Evolutionary conservation across 1,140 invertebrate species (phyloP), one percentile per base, ranked within the genome.

Genomic region (Sweltsa coloradensis): DNA sequence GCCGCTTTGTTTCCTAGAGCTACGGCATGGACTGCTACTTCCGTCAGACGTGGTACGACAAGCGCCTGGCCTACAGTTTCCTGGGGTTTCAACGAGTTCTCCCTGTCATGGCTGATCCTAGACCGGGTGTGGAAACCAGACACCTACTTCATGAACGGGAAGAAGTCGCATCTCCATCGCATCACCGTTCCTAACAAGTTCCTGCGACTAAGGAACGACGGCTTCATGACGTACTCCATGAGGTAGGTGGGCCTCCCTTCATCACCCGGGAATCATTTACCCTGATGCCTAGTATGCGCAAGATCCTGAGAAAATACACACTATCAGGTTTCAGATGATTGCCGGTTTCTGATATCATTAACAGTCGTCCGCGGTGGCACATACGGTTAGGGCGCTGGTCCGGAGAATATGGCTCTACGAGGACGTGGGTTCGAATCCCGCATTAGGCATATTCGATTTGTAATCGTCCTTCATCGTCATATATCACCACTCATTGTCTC

Each of bases 1-100:
- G n/a, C n/a, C n/a, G n/a, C n/a, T n/a, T n/a, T n/a, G n/a, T n/a
- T n/a, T n/a, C n/a, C 13, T 54, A 78, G 75, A 61, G 67, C 16
- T 79, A 76, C 57, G 70, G 69, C 11, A 73, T 79, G 67, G 75
- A 79, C 53, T 73, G 73, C 36, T 80, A 80, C 58, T 76, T 80
- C 53, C 63, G 77, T 1, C 76, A 79, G 56, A 60, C 60, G 25
- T 79, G 77, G 76, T 62, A 62, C 25, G 77, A 81, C 62, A 57
- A 64, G 3, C 58, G 77, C 26, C 64, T 73, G 13, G 54, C 56
- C 26, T 72, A 70, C 57, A 59, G 63, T 21, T 56, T 49, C 27
- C 49, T 59, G 22, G 2, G 60, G 60, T 4, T 45, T 65, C 14
- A 51, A 60, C 9, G 63, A 69, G 45, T 62, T 72, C 40, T 71